phyloP scores from a whole-genome alignment of 1,140 invertebrate species.

The Scylla paramamosain region DNA sequence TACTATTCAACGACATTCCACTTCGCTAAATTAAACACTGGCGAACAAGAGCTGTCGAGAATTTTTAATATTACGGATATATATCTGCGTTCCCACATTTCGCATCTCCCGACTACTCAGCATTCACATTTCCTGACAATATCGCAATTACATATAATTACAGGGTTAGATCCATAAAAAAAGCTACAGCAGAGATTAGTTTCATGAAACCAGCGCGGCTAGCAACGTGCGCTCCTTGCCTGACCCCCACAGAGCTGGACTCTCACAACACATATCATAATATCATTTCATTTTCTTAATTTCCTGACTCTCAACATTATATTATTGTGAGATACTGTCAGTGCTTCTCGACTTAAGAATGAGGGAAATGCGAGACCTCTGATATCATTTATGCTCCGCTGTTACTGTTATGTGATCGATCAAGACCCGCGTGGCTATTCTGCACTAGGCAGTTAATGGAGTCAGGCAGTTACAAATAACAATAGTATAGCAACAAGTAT shows the following conservation, averaged over 20 bases:
- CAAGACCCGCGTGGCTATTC: not conserved
- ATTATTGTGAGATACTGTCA: not conserved
- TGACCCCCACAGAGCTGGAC: not conserved
- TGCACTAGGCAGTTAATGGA: no score
- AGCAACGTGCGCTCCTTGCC: not conserved
- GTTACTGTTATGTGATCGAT: not conserved
- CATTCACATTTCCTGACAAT: not conserved
- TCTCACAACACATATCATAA: not conserved
- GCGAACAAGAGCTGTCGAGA: not conserved
- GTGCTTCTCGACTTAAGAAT: not conserved
- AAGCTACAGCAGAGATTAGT: not conserved
- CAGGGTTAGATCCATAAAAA: not conserved
- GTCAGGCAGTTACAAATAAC: no score
- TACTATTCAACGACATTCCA: not conserved
- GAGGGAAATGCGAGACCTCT: not conserved
- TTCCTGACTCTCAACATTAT: not conserved
- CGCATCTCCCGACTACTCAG: not conserved
- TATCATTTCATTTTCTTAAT: conserved; percentile 14
- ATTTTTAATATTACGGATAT: not conserved
- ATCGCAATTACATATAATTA: conserved; percentile 14
- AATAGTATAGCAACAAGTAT: no score
- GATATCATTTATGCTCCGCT: not conserved
- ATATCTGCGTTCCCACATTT: not conserved
- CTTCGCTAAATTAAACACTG: not conserved
- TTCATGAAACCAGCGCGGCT: not conserved